Base-by-base conservation (phyloP, 1,140 invertebrate species). In the Meteorus sp. region DNA sequence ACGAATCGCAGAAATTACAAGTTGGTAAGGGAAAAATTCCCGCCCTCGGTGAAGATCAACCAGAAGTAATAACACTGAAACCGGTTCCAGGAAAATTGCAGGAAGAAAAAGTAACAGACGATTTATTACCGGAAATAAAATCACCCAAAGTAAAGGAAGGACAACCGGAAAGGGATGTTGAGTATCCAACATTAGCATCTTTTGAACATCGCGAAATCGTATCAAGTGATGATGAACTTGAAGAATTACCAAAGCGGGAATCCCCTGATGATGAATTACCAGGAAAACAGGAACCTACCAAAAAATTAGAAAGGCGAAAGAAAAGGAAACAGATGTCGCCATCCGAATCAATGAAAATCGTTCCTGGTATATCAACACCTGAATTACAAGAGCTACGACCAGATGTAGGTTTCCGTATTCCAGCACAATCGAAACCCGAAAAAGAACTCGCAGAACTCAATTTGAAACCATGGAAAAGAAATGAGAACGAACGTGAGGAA, bases 21-120 rank as follows among this genome's bases (percentile, higher is more conserved):
- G 52, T 62, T 31, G 66, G 62, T 39, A 69, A 66, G 61, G 65
- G 66, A 27, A 66, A 69, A 57, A 33, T 66, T 13, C 56, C 63
- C 7, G 37, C 58, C 35, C 52, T 66, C 55, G 65, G 69, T 43
- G 41, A 61, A 41, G 58, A 51, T 7, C 65, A 66, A 23, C 35
- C 59, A 15, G 61, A 64, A 20, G 66, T 67, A 45, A 43, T 64
- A n/a, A 43, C 29, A 8, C 23, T 56, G 17, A 59, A 62, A 17
- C 58, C 58, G 35, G 37, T 58, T 15, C 54, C 58, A 11, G 35
- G 58, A 15, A 54, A 64, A 59, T 59, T 23, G 4, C 29, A 56
- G 50, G 55, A 59, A 43, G 22, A 29, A 13, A 43, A 59, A 61
- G 59, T 31, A 51, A 20, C 56, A 51, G 23, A 29, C 11, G 20